Evolutionary conservation across 2,888 invertebrate species (phyloP), one percentile per base, ranked within the genome.

Genomic region (Xestobium rufovillosum): DNA sequence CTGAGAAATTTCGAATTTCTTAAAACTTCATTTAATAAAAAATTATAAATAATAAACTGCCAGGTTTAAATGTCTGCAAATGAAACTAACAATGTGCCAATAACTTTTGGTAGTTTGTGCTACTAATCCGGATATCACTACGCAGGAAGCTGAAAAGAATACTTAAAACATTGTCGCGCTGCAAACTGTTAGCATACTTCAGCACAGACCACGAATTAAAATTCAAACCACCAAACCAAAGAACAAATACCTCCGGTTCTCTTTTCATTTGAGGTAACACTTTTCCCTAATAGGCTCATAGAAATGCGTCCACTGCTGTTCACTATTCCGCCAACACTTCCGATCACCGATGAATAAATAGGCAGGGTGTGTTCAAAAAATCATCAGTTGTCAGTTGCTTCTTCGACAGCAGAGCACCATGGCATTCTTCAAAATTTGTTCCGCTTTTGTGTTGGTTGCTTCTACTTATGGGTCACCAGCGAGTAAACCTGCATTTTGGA

Each of bases 401-500:
- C 40, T 39, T 27, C 27, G 27, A 11, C 19, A 38, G 14, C 19
- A 34, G 28, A 35, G 14, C 30, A 49, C 39, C 39, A 56, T 52
- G 53, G 49, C 48, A 38, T 41, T 45, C 36, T 25, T 43, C 33
- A 52, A 52, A 52, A 44, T 52, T 31, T 50, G 49, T 43, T 39
- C 49, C 30, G 39, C 71, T 55, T 57, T 72, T 60, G 70, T 63
- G 56, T 50, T 72, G 43, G 56, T 71, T 46, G 68, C 70, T 41
- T 47, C 55, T 11, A 60, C 76, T 49, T 72, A 71, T 39, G 67
- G 69, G 42, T 75, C 76, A 16, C 77, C 76, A 55, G 76, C 39
- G 10, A 23, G 76, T 28, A 76, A 78, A 55, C 69, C 74, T 43
- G 76, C 72, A 32, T 77, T 78, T 63, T 82, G 79, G 80, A 79